Conservation (phyloP, 1,140 invertebrate genomes). For the Theocolax elegans region DNA sequence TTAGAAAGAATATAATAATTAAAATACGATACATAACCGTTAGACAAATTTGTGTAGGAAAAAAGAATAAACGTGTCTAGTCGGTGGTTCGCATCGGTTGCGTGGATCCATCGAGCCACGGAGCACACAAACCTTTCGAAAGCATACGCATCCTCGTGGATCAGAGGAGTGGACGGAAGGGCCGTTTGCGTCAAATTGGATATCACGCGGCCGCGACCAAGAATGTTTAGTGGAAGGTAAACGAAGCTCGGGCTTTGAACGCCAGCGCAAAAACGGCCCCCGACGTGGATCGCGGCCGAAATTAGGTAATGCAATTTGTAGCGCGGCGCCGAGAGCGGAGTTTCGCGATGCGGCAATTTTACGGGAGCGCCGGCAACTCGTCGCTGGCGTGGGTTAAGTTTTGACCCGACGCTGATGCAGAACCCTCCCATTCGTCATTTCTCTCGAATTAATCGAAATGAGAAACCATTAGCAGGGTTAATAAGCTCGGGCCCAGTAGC, state of each 20-base stretch:
- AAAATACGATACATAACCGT: no score
- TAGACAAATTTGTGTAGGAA: no score
- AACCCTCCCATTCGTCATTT: conserved; percentile 14
- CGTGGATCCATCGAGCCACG: no score
- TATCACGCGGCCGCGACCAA: conserved; percentile 30
- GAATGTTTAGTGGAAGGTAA: conserved; percentile 30
- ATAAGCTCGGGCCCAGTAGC: conserved; percentile 3
- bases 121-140: no score
- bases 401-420: background rate
- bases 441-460: conserved; percentile 35
- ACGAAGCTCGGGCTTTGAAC: conserved; percentile 16
- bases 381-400: no score
- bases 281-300: background rate
- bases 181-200: conserved; percentile 32
- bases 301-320: conserved; percentile 40
- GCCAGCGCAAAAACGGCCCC: background rate
- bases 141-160: no score
- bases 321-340: background rate
- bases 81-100: no score
- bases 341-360: conserved; percentile 18
- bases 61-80: no score
- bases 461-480: conserved; percentile 27
- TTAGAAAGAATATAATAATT: no score
- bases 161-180: no score
- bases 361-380: background rate